Evolutionary conservation across 1,140 invertebrate species (phyloP), one percentile per base, ranked within the genome.

Genomic region (Rhynchophorus ferrugineus): DNA sequence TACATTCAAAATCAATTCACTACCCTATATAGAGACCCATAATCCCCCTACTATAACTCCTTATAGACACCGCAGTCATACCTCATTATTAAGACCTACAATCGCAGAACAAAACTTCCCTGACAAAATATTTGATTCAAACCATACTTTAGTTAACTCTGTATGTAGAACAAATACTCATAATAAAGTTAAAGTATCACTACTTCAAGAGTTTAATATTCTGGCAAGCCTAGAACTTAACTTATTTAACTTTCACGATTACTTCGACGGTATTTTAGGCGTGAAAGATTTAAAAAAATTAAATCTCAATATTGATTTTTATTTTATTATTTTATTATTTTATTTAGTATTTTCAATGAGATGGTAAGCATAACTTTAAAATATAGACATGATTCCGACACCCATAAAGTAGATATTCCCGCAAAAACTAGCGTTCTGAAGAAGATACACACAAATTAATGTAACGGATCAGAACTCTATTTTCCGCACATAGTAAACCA

Each of bases 61-160:
- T 62, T 58, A 48, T 60, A 3, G 60, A 60, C 18, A 60, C 58
- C 5, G 60, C n/a, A 53, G 50, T 51, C 41, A 45, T 38, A 33
- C 19, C 22, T 58, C n/a, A n/a, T n/a, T n/a, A n/a, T n/a, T n/a
- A n/a, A n/a, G n/a, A n/a, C n/a, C n/a, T n/a, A n/a, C n/a, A n/a
- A n/a, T n/a, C n/a, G n/a, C n/a, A n/a, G n/a, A n/a, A n/a, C n/a
- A n/a, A n/a, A n/a, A n/a, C n/a, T n/a, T n/a, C n/a, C n/a, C n/a
- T n/a, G n/a, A n/a, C n/a, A n/a, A n/a, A n/a, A n/a, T n/a, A n/a
- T n/a, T 56, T 13, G 35, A 44, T 3, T 33, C 24, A 21, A 49
- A 39, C 9, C 38, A 22, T 7, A 45, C 42, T 16, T 34, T 60
- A n/a, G 44, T 44, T 20, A 62, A 49, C 1, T 47, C 38, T 44